Conservation (phyloP, 2,888 invertebrate genomes). For the Muschampia plurimacula region DNA sequence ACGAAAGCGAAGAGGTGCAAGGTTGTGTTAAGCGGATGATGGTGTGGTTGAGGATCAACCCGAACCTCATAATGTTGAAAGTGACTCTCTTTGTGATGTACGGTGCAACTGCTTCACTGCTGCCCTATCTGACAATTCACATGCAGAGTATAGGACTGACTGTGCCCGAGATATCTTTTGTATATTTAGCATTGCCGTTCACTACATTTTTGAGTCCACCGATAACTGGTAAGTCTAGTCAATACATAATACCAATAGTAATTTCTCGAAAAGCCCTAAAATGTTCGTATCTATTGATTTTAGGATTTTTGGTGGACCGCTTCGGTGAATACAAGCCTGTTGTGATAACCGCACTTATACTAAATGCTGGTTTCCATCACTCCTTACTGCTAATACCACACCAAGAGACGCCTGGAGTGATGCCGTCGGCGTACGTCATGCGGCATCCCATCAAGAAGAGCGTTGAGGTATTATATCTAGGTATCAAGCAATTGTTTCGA, state of each 20-base stretch:
- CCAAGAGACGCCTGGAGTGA: constrained; percentile 91
- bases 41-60: constrained; percentile 87
- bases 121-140: constrained; percentile 95
- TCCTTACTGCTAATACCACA: constrained; percentile 92
- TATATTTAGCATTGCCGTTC: constrained; percentile 94
- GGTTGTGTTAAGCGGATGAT: constrained; percentile 77
- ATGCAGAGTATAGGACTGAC: constrained; percentile 96
- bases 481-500: constrained; percentile 49
- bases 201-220: constrained; percentile 95
- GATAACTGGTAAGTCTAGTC: constrained; percentile 87
- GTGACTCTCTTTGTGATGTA: constrained; percentile 93
- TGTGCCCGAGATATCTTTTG: constrained; percentile 94
- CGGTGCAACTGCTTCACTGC: constrained; percentile 93
- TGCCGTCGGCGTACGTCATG: constrained; percentile 91
- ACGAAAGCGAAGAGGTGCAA: constrained; percentile 68
- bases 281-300: constrained; percentile 52
- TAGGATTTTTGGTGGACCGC: constrained; percentile 94
- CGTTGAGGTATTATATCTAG: constrained; percentile 85
- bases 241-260: neutral
- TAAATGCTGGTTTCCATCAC: constrained; percentile 93
- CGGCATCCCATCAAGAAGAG: constrained; percentile 89
- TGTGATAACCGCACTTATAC: constrained; percentile 90
- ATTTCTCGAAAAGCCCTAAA: constrained; percentile 12
- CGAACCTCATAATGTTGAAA: constrained; percentile 92
- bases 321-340: constrained; percentile 94